Evolutionary conservation across 2,797 vertebrate species (phyloP).

Genomic region (Tokudaia tokunoshimensis): DNA sequence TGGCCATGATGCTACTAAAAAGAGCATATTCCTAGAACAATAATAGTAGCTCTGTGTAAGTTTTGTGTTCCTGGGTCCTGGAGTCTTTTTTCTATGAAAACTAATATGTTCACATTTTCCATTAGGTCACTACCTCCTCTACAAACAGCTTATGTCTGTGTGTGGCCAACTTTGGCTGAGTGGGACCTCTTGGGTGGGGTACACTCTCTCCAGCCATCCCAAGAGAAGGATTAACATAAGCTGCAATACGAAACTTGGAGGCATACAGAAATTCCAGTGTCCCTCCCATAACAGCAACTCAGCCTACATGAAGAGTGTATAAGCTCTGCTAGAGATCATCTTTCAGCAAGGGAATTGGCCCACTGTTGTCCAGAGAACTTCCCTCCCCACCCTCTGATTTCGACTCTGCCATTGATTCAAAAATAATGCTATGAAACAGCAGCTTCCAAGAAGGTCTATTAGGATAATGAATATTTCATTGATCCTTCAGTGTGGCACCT

Average conservation of each 20-base stretch:
- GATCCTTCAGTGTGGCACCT: background rate
- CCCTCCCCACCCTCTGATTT: background rate
- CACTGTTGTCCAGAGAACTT: background rate
- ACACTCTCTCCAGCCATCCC: background rate
- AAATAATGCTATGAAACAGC: background rate
- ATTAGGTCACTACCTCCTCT: background rate
- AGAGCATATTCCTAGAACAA: background rate
- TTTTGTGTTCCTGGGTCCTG: background rate
- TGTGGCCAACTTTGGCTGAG: background rate
- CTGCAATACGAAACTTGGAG: background rate
- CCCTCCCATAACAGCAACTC: background rate
- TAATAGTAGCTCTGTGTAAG: background rate
- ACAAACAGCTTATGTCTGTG: conserved; percentile 29
- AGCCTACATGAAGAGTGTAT: background rate
- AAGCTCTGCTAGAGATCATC: background rate
- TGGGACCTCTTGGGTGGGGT: background rate
- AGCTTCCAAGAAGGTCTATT: background rate
- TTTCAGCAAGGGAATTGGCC: background rate
- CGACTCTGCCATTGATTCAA: background rate
- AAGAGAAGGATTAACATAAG: background rate
- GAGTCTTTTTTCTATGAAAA: conserved; percentile 48
- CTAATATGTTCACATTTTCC: conserved; percentile 7
- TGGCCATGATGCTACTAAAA: background rate
- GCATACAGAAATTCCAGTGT: background rate
- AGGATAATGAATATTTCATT: background rate